A percentile compares a stretch with the other conserved stretches of the same genome.
Evolutionary conservation across 2,888 invertebrate species (phyloP).

Genomic region (Chymomyza caudatula): DNA sequence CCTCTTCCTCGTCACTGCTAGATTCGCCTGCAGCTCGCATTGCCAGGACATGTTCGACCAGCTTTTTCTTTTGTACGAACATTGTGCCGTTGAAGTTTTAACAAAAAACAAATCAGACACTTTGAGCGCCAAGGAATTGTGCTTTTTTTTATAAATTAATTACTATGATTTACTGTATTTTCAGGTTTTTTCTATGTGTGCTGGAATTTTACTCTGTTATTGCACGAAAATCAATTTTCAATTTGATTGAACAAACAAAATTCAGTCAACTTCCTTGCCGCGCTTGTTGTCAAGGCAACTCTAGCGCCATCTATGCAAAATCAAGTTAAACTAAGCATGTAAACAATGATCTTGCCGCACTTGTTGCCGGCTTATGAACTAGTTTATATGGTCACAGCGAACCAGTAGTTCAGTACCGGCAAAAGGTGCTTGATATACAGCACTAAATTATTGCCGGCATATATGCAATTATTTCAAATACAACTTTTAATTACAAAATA

Average conservation of each 20-base stretch:
- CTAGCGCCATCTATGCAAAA: not conserved
- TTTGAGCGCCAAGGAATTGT: not conserved
- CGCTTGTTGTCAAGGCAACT: slow-evolving; percentile 25
- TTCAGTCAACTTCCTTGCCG: slow-evolving; percentile 2
- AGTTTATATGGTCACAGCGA: not conserved
- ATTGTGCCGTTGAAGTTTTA: slow-evolving; percentile 63
- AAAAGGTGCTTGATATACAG: not conserved
- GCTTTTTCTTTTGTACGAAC: slow-evolving; percentile 80
- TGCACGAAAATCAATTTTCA: not conserved
- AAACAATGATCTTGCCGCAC: not conserved
- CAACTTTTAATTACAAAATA: too few relatives aligned
- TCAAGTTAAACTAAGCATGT: not conserved
- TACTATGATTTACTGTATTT: slow-evolving; percentile 14
- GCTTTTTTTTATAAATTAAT: not conserved
- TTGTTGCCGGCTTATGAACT: not conserved
- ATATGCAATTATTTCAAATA: not conserved
- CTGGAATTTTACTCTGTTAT: not conserved
- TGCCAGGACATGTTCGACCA: slow-evolving; percentile 77
- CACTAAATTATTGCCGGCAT: not conserved
- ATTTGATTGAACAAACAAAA: slow-evolving; percentile 49
- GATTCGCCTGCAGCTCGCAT: slow-evolving; percentile 76
- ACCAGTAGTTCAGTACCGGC: not conserved
- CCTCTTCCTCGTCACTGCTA: slow-evolving; percentile 81
- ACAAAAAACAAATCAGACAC: slow-evolving; percentile 8
- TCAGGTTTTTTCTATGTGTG: not conserved